phyloP scores from a whole-genome alignment of 30 jellyfish, hydroid and myxozoan species.

The Cassiopea andromeda region DNA sequence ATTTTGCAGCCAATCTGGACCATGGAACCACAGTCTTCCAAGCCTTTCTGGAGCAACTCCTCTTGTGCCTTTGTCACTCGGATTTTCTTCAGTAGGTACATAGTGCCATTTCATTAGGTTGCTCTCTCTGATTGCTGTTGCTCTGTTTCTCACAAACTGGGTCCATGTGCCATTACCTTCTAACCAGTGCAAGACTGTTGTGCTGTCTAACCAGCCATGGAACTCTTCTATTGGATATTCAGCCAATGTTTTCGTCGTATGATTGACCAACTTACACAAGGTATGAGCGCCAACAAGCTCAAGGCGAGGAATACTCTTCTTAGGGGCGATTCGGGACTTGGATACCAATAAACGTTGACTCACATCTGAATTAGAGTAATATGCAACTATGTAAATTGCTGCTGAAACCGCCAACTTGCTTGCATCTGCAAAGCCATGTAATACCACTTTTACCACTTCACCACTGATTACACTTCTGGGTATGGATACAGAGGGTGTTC shows the following conservation, averaged over 20 bases:
- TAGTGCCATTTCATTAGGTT: conserved; percentile 16
- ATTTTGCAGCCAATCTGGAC: conserved; percentile 46
- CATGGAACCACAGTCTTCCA: conserved; percentile 16
- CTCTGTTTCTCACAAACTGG: conserved; percentile 38
- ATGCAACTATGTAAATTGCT: conserved; percentile 18
- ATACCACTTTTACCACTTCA: conserved; percentile 38
- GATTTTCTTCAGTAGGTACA: conserved; percentile 58
- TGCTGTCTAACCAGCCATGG: conserved; percentile 69
- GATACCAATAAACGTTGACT: conserved; percentile 59
- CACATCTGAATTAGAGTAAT: conserved; percentile 6
- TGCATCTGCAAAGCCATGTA: conserved; percentile 58
- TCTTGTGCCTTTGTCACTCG: conserved; percentile 45
- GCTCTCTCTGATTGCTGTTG: conserved; percentile 3
- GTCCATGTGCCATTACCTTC: conserved; percentile 24
- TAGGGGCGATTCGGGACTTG: conserved; percentile 54
- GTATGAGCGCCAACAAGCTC: conserved; percentile 72
- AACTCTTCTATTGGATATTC: not conserved
- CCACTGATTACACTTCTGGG: conserved; percentile 43
- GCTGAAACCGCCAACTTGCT: conserved; percentile 54
- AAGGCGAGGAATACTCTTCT: conserved; percentile 55
- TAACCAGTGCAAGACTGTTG: conserved; percentile 67
- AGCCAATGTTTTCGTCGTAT: conserved; percentile 10
- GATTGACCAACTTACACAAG: conserved; percentile 27
- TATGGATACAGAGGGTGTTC: not conserved
- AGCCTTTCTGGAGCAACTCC: conserved; percentile 7